Evolutionary conservation across 2,888 invertebrate species (phyloP).

Genomic region (Buathra laborator): DNA sequence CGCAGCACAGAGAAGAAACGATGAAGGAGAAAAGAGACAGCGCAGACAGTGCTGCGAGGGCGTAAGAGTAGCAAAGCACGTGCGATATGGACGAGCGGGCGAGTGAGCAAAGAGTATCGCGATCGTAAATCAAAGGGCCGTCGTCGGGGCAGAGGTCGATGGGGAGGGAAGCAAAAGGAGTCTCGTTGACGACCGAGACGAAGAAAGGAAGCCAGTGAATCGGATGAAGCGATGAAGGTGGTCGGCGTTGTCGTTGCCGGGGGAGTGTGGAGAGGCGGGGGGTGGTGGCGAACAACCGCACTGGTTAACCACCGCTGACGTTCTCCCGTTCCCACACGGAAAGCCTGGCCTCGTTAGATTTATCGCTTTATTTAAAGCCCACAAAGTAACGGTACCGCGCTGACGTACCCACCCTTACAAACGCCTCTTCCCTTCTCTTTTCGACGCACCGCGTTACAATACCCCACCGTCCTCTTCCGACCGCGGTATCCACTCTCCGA

Average conservation of each 20-base stretch:
- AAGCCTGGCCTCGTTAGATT: slow-evolving; percentile 69
- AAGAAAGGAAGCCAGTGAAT: slow-evolving; percentile 56
- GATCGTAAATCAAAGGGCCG: slow-evolving; percentile 46
- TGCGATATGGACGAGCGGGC: slow-evolving; percentile 23
- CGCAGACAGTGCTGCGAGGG: background rate
- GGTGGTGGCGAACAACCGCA: slow-evolving; percentile 41
- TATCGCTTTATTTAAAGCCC: slow-evolving; percentile 79
- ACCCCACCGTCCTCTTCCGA: background rate
- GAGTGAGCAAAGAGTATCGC: slow-evolving; percentile 28
- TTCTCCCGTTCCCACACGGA: slow-evolving; percentile 7
- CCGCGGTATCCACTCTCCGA: background rate
- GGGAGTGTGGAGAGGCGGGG: background rate
- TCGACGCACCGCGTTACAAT: slow-evolving; percentile 8
- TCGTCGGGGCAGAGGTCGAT: background rate
- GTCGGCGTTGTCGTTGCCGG: slow-evolving; percentile 45
- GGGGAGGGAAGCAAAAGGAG: slow-evolving; percentile 17
- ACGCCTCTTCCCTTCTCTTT: slow-evolving; percentile 53
- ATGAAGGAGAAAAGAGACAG: background rate
- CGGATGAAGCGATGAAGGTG: slow-evolving; percentile 56
- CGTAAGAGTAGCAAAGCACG: slow-evolving; percentile 30
- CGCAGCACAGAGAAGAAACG: background rate
- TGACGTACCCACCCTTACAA: slow-evolving; percentile 55
- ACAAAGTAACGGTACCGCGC: slow-evolving; percentile 62
- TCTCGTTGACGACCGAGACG: slow-evolving; percentile 54
- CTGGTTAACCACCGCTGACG: slow-evolving; percentile 27